A percentile compares a stretch with the other conserved stretches of the same genome.
These are phyloP conservation scores for Bucco capensis DNA, from an alignment of 2,113 vertebrate species.

Conservation along the genomic window DNA sequence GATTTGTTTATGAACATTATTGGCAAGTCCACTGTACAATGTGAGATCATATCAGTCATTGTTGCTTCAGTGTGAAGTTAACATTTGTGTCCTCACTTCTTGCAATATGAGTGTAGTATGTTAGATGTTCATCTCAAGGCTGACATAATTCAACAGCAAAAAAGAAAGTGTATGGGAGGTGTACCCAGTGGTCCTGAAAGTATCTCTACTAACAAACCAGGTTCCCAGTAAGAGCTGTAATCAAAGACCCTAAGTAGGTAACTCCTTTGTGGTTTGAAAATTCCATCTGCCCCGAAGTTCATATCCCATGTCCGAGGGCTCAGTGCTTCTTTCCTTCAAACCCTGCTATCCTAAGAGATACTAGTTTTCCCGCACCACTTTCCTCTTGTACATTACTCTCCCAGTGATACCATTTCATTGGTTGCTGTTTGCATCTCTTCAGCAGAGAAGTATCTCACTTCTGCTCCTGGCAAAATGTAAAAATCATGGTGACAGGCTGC, in stretches of 20 bases:
- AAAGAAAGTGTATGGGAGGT: not conserved
- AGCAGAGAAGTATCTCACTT: not conserved
- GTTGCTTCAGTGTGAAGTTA: not conserved
- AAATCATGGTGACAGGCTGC: not conserved
- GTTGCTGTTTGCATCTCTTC: not conserved
- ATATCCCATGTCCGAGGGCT: not conserved
- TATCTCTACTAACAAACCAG: not conserved
- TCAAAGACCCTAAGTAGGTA: not conserved
- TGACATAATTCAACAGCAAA: not conserved
- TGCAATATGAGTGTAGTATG: not conserved
- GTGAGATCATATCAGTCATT: not conserved
- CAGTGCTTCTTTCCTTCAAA: not conserved
- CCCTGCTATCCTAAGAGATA: not conserved
- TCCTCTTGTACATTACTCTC: not conserved
- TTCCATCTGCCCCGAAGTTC: not conserved
- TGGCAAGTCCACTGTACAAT: not conserved
- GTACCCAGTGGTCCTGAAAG: not conserved
- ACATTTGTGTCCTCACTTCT: not conserved
- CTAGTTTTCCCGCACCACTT: not conserved
- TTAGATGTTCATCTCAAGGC: not conserved
- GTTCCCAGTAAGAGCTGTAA: not conserved
- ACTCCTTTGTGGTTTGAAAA: not conserved
- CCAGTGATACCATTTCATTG: not conserved
- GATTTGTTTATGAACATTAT: not conserved
- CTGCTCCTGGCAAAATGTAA: not conserved